Conservation (phyloP, 2,888 invertebrate genomes). For the Caenorhabditis uteleia region DNA sequence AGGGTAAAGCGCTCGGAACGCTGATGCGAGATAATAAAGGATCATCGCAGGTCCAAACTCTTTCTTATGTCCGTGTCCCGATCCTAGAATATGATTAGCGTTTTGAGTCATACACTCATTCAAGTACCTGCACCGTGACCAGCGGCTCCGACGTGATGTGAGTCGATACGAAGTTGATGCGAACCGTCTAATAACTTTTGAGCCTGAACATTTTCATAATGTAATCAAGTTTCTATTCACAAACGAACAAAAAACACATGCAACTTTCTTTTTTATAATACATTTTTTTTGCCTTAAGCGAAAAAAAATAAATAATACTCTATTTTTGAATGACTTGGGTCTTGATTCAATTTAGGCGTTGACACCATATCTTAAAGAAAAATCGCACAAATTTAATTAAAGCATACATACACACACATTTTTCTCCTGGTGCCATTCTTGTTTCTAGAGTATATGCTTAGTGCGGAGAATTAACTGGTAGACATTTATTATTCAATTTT, state of each 20-base stretch:
- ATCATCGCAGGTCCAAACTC: conserved; percentile 70
- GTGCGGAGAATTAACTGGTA: too few relatives aligned
- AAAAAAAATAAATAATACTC: not conserved
- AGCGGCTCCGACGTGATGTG: conserved; percentile 67
- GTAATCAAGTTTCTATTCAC: not conserved
- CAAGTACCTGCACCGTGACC: conserved; percentile 64
- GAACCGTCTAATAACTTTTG: conserved; percentile 69
- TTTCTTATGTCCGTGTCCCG: conserved; percentile 69
- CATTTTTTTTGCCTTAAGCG: conserved; percentile 1
- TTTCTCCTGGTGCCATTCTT: conserved; percentile 1
- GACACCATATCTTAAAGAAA: conserved; percentile 3
- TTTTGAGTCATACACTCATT: not conserved
- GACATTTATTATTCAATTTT: too few relatives aligned
- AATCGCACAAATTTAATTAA: conserved; percentile 4
- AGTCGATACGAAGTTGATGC: conserved; percentile 68
- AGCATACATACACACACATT: not conserved
- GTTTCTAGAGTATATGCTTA: not conserved
- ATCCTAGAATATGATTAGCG: conserved; percentile 7
- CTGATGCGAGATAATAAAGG: conserved; percentile 69
- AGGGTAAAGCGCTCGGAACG: conserved; percentile 69
- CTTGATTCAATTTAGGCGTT: conserved; percentile 2
- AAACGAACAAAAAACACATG: not conserved
- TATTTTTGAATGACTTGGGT: not conserved
- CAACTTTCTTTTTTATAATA: not conserved
- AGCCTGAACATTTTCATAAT: too few relatives aligned